Conservation (phyloP, 1,140 invertebrate species). For the Helicorthomorpha holstii region DNA sequence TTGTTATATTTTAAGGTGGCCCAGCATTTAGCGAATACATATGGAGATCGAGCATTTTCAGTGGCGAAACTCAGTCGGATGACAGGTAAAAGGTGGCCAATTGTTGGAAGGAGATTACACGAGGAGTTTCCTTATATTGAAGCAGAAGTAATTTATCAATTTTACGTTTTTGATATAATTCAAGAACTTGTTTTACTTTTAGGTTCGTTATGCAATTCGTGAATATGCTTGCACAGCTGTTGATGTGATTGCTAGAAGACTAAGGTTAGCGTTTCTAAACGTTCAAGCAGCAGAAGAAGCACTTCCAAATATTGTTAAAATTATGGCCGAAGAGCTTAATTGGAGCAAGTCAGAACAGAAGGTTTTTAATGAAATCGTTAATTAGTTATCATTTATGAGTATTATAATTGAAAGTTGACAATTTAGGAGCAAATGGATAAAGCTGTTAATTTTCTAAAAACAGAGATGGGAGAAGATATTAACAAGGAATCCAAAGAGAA, state of each 20-base stretch:
- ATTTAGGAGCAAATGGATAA: slow-evolving; percentile 52
- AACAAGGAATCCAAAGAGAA: slow-evolving; percentile 68
- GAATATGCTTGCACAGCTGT: slow-evolving; percentile 94
- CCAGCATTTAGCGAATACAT: slow-evolving; percentile 87
- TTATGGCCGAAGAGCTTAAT: slow-evolving; percentile 90
- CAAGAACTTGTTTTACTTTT: slow-evolving; percentile 9
- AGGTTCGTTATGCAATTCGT: slow-evolving; percentile 71
- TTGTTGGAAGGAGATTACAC: slow-evolving; percentile 89
- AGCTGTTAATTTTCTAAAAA: slow-evolving; percentile 67
- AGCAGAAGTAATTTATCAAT: slow-evolving; percentile 54
- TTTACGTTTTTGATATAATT: neutral
- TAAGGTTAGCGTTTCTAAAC: slow-evolving; percentile 89
- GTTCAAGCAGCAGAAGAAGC: slow-evolving; percentile 92
- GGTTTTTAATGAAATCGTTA: slow-evolving; percentile 18
- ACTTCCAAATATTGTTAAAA: slow-evolving; percentile 73
- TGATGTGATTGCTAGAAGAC: slow-evolving; percentile 85
- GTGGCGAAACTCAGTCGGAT: slow-evolving; percentile 89
- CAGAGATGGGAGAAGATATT: slow-evolving; percentile 93
- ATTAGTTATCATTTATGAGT: neutral
- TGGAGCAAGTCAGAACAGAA: slow-evolving; percentile 73
- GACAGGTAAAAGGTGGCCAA: slow-evolving; percentile 91
- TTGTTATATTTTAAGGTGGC: slow-evolving; percentile 50
- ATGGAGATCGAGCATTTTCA: slow-evolving; percentile 93
- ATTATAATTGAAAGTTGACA: neutral
- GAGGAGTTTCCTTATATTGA: slow-evolving; percentile 98